Conservation (phyloP, 2,113 vertebrate genomes). For the Eonycteris spelaea region DNA sequence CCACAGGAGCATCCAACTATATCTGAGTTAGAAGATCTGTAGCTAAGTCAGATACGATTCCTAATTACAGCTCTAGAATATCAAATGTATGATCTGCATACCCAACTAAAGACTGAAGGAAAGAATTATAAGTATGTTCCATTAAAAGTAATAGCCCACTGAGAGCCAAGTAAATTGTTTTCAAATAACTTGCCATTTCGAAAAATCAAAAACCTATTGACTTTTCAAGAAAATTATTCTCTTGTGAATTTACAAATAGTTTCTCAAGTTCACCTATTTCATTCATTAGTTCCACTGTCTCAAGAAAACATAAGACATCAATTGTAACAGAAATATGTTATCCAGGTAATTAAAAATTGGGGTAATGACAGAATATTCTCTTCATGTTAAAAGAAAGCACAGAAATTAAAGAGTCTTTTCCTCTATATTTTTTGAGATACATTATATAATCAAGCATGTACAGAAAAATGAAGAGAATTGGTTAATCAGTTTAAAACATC, state of each 20-base stretch:
- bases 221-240: neutral
- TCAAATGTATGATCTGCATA: neutral
- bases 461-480: conserved; percentile 19
- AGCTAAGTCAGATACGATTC: no score
- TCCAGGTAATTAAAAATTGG: neutral
- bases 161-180: neutral
- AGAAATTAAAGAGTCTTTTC: neutral
- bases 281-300: neutral
- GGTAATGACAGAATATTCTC: neutral
- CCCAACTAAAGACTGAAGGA: neutral
- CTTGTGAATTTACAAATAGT: neutral
- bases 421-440: neutral
- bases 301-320: conserved; percentile 14
- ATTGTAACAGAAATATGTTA: neutral
- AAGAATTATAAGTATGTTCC: neutral
- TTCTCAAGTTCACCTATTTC: neutral
- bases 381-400: neutral
- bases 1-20: no score
- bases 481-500: conserved; percentile 48
- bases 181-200: neutral
- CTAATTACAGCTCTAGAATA: no score
- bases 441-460: neutral
- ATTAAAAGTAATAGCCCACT: neutral
- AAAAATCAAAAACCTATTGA: neutral
- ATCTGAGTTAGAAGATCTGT: neutral